Percentiles rank a stretch among this genome's conserved stretches.
Conservation (phyloP, 2,113 vertebrate species). For the Melospiza georgiana region DNA sequence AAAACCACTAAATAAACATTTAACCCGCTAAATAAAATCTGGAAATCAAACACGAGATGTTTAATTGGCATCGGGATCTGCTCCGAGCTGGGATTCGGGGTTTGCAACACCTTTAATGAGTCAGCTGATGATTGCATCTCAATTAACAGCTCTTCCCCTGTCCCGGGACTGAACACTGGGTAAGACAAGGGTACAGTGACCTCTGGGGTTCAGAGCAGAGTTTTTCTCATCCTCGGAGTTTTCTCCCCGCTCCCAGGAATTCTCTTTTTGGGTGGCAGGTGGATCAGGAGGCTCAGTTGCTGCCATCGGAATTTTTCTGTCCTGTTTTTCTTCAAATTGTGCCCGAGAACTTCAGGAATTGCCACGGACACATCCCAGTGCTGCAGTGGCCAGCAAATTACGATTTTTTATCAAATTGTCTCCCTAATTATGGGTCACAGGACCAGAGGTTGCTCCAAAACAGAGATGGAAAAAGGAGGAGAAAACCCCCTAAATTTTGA, state of each 20-base stretch:
- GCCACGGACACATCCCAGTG: rapidly evolving
- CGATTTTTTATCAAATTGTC: background rate
- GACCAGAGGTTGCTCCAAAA: background rate
- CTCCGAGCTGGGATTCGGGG: background rate
- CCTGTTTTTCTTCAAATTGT: background rate
- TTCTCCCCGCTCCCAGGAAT: background rate
- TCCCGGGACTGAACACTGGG: background rate
- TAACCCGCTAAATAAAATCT: background rate
- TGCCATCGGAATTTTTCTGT: background rate
- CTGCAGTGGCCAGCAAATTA: background rate
- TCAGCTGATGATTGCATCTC: background rate
- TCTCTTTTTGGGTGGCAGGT: background rate
- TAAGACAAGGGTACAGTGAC: background rate
- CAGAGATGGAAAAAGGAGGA: background rate
- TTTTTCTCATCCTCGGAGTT: background rate
- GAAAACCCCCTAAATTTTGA: rapidly evolving
- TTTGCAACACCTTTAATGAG: background rate
- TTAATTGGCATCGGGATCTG: background rate
- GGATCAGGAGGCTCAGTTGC: background rate
- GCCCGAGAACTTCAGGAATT: background rate
- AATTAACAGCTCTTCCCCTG: background rate
- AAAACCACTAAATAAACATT: background rate
- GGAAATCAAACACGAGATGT: background rate
- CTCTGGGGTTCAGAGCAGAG: background rate
- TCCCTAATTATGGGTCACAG: background rate